A percentile compares a stretch with the other conserved stretches of the same genome.
These are phyloP conservation scores for Trichosurus vulpecula DNA, from an alignment of 2,797 vertebrate genomes.

Conservation along the genomic window DNA sequence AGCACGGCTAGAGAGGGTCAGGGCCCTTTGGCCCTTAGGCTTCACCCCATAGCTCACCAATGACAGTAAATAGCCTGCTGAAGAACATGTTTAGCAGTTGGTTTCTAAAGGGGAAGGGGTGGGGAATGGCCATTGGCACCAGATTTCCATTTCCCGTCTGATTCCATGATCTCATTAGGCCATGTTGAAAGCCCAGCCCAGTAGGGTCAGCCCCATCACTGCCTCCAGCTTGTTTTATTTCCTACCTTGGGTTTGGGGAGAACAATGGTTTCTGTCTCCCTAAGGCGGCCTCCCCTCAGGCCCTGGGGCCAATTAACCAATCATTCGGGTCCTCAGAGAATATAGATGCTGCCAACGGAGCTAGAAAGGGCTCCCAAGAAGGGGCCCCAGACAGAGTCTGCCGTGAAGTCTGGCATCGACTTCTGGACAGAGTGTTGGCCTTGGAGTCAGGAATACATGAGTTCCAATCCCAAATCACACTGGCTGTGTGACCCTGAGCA, in stretches of 20 bases:
- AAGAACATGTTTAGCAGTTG: constrained; percentile 34
- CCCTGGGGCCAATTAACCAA: neutral
- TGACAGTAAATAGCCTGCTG: constrained; percentile 13
- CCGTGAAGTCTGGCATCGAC: neutral
- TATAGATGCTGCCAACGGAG: neutral
- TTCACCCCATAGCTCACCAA: neutral
- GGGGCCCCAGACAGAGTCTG: neutral
- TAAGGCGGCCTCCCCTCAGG: constrained; percentile 51
- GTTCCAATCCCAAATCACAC: neutral
- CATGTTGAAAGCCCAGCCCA: constrained; percentile 62
- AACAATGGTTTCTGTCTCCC: constrained; percentile 63
- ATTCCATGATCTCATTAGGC: constrained; percentile 81
- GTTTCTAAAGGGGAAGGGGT: constrained; percentile 62
- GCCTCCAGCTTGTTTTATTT: constrained; percentile 38
- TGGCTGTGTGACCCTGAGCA: neutral
- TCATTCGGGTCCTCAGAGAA: constrained; percentile 70
- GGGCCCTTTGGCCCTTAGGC: neutral
- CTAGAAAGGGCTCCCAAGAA: constrained; percentile 53
- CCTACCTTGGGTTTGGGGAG: constrained; percentile 65
- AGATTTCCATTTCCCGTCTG: constrained; percentile 75
- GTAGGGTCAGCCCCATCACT: neutral
- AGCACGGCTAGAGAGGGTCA: neutral
- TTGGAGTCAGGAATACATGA: neutral
- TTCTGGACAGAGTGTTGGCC: neutral
- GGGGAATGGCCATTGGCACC: constrained; percentile 75